Percentiles rank a stretch among this genome's conserved stretches.
phyloP scores from a whole-genome alignment of 2,888 invertebrate species.

The Myopa testacea region DNA sequence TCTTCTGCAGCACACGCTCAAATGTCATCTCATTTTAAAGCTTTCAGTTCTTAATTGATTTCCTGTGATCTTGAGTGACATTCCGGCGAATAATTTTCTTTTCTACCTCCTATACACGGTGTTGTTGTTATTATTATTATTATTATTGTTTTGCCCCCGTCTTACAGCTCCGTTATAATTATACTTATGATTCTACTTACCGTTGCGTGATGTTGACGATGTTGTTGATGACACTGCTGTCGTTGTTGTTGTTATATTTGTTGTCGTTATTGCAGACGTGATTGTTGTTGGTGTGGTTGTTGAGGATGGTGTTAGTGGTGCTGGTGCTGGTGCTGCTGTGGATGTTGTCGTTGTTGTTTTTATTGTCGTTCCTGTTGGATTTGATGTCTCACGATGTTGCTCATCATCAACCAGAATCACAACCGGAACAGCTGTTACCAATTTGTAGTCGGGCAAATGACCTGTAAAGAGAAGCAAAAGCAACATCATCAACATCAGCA shows the following conservation, averaged over 20 bases:
- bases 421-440: constrained; percentile 82
- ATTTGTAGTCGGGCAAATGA: constrained; percentile 74
- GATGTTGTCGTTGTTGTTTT: constrained; percentile 39
- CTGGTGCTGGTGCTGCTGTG: constrained; percentile 8
- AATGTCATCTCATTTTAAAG: constrained; percentile 7
- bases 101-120: not conserved
- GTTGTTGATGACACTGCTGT: constrained; percentile 42
- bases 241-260: constrained; percentile 44
- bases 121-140: constrained; percentile 23
- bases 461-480: constrained; percentile 52
- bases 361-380: constrained; percentile 38
- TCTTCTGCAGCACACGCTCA: not conserved
- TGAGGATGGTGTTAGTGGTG: constrained; percentile 44
- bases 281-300: constrained; percentile 44
- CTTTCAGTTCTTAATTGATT: constrained; percentile 13
- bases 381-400: constrained; percentile 53
- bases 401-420: constrained; percentile 82
- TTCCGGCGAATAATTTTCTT: constrained; percentile 2
- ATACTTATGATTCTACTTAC: constrained; percentile 52
- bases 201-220: constrained; percentile 54
- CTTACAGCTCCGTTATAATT: constrained; percentile 6
- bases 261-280: constrained; percentile 48
- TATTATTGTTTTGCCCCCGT: not conserved
- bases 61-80: constrained; percentile 5
- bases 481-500: not conserved